Evolutionary conservation across 2,888 invertebrate genomes (phyloP).

Genomic region (Cerceris ruficornis): DNA sequence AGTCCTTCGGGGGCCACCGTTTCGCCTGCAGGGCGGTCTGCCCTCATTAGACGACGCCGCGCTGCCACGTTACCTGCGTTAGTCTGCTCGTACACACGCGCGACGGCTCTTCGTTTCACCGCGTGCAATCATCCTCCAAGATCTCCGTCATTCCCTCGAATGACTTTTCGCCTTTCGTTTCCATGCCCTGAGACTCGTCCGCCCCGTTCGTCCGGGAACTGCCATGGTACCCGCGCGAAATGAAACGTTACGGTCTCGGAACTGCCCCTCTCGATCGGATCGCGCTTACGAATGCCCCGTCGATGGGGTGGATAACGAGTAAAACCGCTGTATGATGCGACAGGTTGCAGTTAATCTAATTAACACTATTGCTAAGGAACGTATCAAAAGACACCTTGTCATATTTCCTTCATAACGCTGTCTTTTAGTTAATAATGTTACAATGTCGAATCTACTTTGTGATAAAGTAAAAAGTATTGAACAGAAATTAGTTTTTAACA

Average conservation of each 20-base stretch:
- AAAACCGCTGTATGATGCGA: not conserved
- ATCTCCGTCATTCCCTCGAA: slow-evolving; percentile 67
- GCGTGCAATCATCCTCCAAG: slow-evolving; percentile 57
- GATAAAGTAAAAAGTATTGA: too few species aligned
- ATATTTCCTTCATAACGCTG: too few species aligned
- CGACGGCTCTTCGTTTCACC: slow-evolving; percentile 35
- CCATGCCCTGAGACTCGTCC: slow-evolving; percentile 1
- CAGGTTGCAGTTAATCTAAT: slow-evolving; percentile 38
- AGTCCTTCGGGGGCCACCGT: slow-evolving; percentile 35
- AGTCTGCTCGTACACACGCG: slow-evolving; percentile 3
- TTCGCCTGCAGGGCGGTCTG: slow-evolving; percentile 71
- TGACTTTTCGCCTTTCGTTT: slow-evolving; percentile 64
- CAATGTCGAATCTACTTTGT: too few species aligned
- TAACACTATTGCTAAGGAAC: slow-evolving; percentile 36
- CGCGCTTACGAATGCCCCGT: not conserved
- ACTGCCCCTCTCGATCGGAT: not conserved
- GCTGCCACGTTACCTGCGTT: slow-evolving; percentile 1
- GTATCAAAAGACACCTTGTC: too few species aligned
- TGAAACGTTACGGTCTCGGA: slow-evolving; percentile 13
- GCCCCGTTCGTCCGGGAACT: slow-evolving; percentile 3
- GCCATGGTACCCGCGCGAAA: not conserved
- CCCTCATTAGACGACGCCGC: slow-evolving; percentile 68
- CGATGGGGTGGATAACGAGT: not conserved
- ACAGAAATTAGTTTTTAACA: too few species aligned
- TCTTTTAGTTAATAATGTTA: too few species aligned